Conservation (phyloP, 2,888 invertebrate species). For the Beris morrisii region DNA sequence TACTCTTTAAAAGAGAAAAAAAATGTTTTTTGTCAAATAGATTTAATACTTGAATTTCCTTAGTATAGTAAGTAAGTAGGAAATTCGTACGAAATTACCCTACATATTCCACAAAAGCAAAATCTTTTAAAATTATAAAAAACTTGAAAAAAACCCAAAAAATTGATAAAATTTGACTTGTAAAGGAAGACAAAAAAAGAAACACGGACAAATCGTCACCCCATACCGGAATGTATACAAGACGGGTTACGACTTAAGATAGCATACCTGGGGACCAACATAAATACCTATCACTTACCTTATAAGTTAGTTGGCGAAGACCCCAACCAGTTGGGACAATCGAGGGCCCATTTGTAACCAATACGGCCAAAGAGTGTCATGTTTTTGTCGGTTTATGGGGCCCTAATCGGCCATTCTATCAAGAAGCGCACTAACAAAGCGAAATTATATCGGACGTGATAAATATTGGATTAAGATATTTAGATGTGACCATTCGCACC, state of each 20-base stretch:
- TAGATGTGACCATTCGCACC: conserved; percentile 42
- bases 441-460: conserved; percentile 44
- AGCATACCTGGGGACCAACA: conserved; percentile 26
- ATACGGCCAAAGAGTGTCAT: conserved; percentile 48
- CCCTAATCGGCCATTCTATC: conserved; percentile 58
- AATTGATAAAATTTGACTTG: too few relatives aligned
- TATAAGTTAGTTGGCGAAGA: not conserved
- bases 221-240: conserved; percentile 14
- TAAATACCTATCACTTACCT: conserved; percentile 30
- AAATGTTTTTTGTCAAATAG: too few relatives aligned
- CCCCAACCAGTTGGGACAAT: conserved; percentile 24
- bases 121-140: too few relatives aligned
- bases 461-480: conserved; percentile 55
- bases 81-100: too few relatives aligned
- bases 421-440: conserved; percentile 56
- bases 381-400: conserved; percentile 58
- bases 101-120: too few relatives aligned
- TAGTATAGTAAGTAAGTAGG: too few relatives aligned
- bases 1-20: too few relatives aligned
- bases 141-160: too few relatives aligned
- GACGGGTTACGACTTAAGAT: not conserved
- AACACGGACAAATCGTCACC: not conserved
- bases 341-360: conserved; percentile 37
- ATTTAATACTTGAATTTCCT: too few relatives aligned
- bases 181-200: too few relatives aligned